Percentiles rank a stretch among this genome's conserved stretches.
These are phyloP conservation scores for Porites evermanni DNA, from an alignment of 92 coral and sea anemone species.

Conservation along the genomic window DNA sequence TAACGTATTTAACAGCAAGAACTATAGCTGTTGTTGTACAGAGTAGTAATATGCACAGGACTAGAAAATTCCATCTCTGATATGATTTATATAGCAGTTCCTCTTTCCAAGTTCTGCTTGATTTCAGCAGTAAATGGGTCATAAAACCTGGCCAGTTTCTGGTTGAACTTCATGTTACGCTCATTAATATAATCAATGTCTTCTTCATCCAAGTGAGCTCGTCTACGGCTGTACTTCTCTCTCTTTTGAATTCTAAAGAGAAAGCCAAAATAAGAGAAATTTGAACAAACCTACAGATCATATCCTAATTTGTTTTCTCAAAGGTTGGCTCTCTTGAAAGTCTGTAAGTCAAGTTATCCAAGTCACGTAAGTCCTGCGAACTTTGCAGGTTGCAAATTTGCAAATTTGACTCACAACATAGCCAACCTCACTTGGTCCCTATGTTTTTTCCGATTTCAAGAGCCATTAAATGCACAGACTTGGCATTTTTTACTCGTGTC, in stretches of 20 bases:
- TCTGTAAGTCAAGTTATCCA: too few relatives aligned
- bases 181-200: slow-evolving; percentile 99
- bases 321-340: too few relatives aligned
- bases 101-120: slow-evolving; percentile 98
- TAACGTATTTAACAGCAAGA: background rate
- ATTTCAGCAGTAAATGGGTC: slow-evolving; percentile 99
- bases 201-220: slow-evolving; percentile 95
- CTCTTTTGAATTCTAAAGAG: slow-evolving; percentile 84
- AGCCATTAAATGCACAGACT: too few relatives aligned
- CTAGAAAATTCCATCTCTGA: too few relatives aligned
- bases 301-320: too few relatives aligned
- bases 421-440: too few relatives aligned
- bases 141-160: slow-evolving; percentile 94
- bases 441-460: too few relatives aligned
- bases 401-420: too few relatives aligned
- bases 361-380: too few relatives aligned
- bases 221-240: slow-evolving; percentile 91
- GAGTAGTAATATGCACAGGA: background rate
- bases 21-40: background rate
- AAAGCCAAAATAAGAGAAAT: background rate
- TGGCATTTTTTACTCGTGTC: too few relatives aligned
- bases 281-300: background rate
- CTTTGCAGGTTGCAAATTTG: too few relatives aligned
- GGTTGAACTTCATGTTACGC: slow-evolving; percentile 98
- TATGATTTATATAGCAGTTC: slow-evolving; percentile 84